A percentile compares a stretch with the other conserved stretches of the same genome.
Evolutionary conservation across 1,140 invertebrate species (phyloP).

Genomic region (Drosophila erecta): DNA sequence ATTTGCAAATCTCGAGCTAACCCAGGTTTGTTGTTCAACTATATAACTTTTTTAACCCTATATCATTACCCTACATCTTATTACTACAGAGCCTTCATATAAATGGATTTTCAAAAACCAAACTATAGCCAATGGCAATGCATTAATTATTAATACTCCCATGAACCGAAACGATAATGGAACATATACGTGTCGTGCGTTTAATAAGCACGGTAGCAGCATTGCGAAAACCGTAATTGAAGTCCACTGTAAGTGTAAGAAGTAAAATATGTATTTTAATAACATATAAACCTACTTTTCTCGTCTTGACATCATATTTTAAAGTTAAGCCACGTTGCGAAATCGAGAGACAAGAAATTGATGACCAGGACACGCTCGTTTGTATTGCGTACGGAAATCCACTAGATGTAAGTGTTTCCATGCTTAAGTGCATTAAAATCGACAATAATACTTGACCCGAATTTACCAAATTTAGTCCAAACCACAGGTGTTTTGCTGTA

Average conservation of each 20-base stretch:
- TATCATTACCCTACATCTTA: neutral
- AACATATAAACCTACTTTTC: too few relatives aligned
- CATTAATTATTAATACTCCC: constrained; percentile 74
- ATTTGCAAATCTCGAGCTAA: constrained; percentile 91
- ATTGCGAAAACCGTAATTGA: constrained; percentile 68
- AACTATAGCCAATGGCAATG: constrained; percentile 66
- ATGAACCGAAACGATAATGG: constrained; percentile 73
- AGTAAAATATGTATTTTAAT: neutral
- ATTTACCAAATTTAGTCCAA: too few relatives aligned
- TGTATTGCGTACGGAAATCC: constrained; percentile 94
- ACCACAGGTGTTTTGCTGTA: too few relatives aligned
- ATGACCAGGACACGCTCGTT: constrained; percentile 90
- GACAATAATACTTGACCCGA: too few relatives aligned
- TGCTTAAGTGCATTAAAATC: too few relatives aligned
- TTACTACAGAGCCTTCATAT: constrained; percentile 66
- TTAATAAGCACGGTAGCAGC: constrained; percentile 76
- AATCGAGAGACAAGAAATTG: constrained; percentile 89
- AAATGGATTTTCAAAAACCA: constrained; percentile 78
- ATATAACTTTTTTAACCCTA: neutral
- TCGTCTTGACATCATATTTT: constrained; percentile 40
- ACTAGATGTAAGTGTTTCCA: constrained; percentile 85
- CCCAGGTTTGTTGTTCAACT: constrained; percentile 86
- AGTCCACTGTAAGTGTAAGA: constrained; percentile 77
- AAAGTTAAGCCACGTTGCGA: constrained; percentile 93
- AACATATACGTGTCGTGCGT: constrained; percentile 69